phyloP scores from a whole-genome alignment of 2,113 vertebrate genomes.

The Ascaphus truei region DNA sequence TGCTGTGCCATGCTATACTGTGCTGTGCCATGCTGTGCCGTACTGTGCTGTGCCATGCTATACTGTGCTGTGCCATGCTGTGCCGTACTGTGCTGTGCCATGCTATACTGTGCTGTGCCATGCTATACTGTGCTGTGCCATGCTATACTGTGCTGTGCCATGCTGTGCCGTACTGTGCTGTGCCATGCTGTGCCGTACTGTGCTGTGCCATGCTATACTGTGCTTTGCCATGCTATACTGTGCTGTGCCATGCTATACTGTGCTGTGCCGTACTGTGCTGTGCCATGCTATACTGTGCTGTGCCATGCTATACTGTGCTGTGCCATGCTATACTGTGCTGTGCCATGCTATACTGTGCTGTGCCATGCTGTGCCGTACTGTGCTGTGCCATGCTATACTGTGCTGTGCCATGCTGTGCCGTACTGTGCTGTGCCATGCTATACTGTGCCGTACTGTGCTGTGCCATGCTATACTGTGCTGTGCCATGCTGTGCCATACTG shows the following conservation, averaged over 20 bases:
- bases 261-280: constrained; percentile 3
- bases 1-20: no score
- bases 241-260: background rate
- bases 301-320: background rate
- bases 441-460: no score
- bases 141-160: constrained; percentile 2
- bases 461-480: no score
- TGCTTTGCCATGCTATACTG: no score
- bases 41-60: no score
- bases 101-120: background rate
- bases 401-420: no score
- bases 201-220: background rate
- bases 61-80: no score
- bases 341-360: background rate
- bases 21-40: no score
- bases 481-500: no score
- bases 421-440: no score
- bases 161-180: background rate
- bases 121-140: constrained; percentile 22
- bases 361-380: background rate
- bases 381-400: background rate
- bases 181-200: background rate
- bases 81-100: background rate
- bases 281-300: constrained; percentile 8
- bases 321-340: background rate